A percentile compares a stretch with the other conserved stretches of the same genome.
These are phyloP conservation scores for Drosophila ficusphila DNA, from an alignment of 1,140 invertebrate genomes.

Conservation along the genomic window DNA sequence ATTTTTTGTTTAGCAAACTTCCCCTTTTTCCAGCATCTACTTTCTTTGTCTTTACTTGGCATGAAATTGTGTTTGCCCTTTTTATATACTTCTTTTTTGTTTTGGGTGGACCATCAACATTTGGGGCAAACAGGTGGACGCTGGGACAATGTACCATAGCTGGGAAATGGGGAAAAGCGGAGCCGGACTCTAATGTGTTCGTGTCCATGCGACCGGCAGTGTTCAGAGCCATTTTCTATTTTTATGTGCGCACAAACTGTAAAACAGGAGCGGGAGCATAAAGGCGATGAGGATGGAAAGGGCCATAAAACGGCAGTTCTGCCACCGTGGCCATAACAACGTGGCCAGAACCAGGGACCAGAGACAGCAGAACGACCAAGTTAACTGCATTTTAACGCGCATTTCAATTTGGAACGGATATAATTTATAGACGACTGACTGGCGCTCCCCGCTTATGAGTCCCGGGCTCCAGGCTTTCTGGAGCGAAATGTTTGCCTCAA, in stretches of 20 bases:
- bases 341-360: slow-evolving; percentile 55
- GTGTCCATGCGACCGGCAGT: slow-evolving; percentile 53
- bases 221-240: slow-evolving; percentile 79
- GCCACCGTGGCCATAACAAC: slow-evolving; percentile 75
- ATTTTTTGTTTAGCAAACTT: not conserved
- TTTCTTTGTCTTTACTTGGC: slow-evolving; percentile 32
- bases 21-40: slow-evolving; percentile 29
- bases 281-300: slow-evolving; percentile 49
- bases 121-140: slow-evolving; percentile 59
- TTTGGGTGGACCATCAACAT: slow-evolving; percentile 52
- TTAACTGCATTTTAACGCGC: slow-evolving; percentile 84
- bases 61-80: slow-evolving; percentile 11
- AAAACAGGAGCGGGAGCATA: slow-evolving; percentile 49
- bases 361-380: slow-evolving; percentile 67
- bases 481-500: slow-evolving; percentile 63
- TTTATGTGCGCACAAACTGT: slow-evolving; percentile 82
- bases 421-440: slow-evolving; percentile 84
- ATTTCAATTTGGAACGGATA: slow-evolving; percentile 84
- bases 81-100: not conserved
- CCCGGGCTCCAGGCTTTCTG: not conserved
- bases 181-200: slow-evolving; percentile 67
- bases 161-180: slow-evolving; percentile 9
- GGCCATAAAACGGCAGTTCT: slow-evolving; percentile 71
- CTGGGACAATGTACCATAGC: slow-evolving; percentile 12
- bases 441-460: slow-evolving; percentile 62